Evolutionary conservation across 2,888 invertebrate genomes (phyloP).

Genomic region (Orchestes rusci): DNA sequence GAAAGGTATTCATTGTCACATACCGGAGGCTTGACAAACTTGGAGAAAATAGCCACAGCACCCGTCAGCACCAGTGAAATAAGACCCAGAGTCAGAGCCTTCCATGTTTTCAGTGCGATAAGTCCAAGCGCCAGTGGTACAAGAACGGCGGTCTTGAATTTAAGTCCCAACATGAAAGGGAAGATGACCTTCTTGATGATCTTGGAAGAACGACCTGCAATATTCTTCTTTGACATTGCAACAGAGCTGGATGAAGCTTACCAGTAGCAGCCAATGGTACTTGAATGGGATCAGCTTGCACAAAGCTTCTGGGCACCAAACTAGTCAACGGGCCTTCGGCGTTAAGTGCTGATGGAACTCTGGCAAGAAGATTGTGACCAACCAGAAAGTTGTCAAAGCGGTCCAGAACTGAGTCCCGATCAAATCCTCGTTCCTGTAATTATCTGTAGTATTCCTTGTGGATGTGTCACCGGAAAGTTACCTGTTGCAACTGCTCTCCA

Average conservation of each 20-base stretch:
- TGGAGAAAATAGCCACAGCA: slow-evolving; percentile 80
- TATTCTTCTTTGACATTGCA: too few relatives aligned
- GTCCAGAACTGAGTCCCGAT: slow-evolving; percentile 59
- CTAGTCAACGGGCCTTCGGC: slow-evolving; percentile 51
- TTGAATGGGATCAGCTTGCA: slow-evolving; percentile 60
- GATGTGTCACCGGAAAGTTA: too few relatives aligned
- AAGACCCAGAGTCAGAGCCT: slow-evolving; percentile 77
- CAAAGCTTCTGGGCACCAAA: slow-evolving; percentile 58
- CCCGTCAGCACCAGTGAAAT: slow-evolving; percentile 78
- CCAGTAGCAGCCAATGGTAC: slow-evolving; percentile 61
- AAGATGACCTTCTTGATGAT: slow-evolving; percentile 78
- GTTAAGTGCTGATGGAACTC: slow-evolving; percentile 59
- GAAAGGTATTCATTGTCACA: too few relatives aligned
- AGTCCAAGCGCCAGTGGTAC: slow-evolving; percentile 74
- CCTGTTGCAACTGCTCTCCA: slow-evolving; percentile 33
- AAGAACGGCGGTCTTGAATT: slow-evolving; percentile 78
- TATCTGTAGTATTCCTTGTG: too few relatives aligned
- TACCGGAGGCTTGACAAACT: slow-evolving; percentile 79
- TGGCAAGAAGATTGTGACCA: slow-evolving; percentile 67
- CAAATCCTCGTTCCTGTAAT: slow-evolving; percentile 50
- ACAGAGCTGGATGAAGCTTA: too few relatives aligned
- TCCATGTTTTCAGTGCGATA: slow-evolving; percentile 85
- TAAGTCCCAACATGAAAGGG: slow-evolving; percentile 78
- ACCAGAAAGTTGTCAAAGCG: slow-evolving; percentile 67
- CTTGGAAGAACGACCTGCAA: slow-evolving; percentile 53